A percentile compares a stretch with the other conserved stretches of the same genome.
Evolutionary conservation across 1,140 invertebrate genomes (phyloP).

Genomic region (Spodoptera litura): DNA sequence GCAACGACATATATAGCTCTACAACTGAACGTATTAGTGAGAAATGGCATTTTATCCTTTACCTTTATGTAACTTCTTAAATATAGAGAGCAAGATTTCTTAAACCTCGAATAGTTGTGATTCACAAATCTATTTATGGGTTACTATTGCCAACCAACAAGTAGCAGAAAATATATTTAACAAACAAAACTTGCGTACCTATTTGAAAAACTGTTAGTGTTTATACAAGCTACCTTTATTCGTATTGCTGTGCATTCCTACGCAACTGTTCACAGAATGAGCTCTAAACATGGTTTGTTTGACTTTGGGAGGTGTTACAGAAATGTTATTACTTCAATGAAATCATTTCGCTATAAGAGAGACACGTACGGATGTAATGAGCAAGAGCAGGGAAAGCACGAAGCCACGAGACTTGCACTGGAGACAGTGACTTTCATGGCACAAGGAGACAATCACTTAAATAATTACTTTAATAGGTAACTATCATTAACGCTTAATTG

Average conservation of each 20-base stretch:
- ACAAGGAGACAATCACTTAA: conserved; percentile 24
- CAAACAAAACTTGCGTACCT: not conserved
- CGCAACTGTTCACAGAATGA: not conserved
- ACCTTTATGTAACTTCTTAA: no score
- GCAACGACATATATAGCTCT: no score
- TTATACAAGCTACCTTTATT: no score
- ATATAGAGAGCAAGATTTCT: no score
- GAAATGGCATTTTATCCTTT: not conserved
- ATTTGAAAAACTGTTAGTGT: conserved; percentile 12
- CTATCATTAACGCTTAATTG: not conserved
- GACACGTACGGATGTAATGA: not conserved
- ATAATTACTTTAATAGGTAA: conserved; percentile 14
- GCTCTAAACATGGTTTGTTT: conserved; percentile 1
- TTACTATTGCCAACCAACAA: not conserved
- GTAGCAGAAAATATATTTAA: not conserved
- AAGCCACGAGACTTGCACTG: not conserved
- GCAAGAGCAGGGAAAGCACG: conserved; percentile 26
- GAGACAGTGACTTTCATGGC: conserved; percentile 24
- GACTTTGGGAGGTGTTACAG: conserved; percentile 7
- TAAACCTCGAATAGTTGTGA: not conserved
- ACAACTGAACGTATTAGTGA: no score
- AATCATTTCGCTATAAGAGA: conserved; percentile 1
- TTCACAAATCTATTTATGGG: conserved; percentile 16
- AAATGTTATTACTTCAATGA: not conserved
- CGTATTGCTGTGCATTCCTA: not conserved